phyloP scores from a whole-genome alignment of 2,888 invertebrate species.

The Odontomyia ornata region DNA sequence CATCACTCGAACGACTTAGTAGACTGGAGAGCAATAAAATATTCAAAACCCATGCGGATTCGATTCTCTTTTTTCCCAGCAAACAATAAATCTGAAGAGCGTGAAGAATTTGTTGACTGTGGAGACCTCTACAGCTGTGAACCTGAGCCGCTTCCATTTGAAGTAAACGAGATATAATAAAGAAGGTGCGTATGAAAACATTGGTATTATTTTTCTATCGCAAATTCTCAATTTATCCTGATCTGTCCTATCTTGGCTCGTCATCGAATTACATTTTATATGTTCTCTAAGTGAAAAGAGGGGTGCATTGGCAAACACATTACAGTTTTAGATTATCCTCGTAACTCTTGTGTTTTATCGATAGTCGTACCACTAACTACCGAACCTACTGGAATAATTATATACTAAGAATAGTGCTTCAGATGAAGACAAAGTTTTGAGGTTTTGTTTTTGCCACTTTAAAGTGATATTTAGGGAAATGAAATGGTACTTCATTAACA shows the following conservation, averaged over 20 bases:
- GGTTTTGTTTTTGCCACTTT: too few species aligned
- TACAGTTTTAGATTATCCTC: too few species aligned
- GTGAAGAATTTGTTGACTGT: background rate
- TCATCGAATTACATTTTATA: background rate
- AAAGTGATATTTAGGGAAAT: too few species aligned
- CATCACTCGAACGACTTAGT: background rate
- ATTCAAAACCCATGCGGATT: slow-evolving; percentile 28
- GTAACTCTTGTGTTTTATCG: too few species aligned
- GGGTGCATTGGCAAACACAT: too few species aligned
- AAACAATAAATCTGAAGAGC: slow-evolving; percentile 11
- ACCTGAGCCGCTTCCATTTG: background rate
- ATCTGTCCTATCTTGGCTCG: background rate
- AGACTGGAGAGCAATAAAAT: slow-evolving; percentile 16
- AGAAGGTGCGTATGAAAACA: slow-evolving; percentile 6
- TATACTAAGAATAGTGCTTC: too few species aligned
- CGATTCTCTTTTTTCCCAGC: slow-evolving; percentile 7
- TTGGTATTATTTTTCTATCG: background rate
- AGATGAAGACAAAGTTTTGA: too few species aligned
- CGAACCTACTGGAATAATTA: too few species aligned
- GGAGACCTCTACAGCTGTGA: background rate
- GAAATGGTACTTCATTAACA: too few species aligned
- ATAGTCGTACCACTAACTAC: too few species aligned
- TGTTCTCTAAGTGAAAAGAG: background rate
- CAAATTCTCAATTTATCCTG: background rate
- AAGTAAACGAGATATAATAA: background rate